These are phyloP conservation scores for Eupithecia exiguata DNA, from an alignment of 2,888 invertebrate species.

Conservation along the genomic window DNA sequence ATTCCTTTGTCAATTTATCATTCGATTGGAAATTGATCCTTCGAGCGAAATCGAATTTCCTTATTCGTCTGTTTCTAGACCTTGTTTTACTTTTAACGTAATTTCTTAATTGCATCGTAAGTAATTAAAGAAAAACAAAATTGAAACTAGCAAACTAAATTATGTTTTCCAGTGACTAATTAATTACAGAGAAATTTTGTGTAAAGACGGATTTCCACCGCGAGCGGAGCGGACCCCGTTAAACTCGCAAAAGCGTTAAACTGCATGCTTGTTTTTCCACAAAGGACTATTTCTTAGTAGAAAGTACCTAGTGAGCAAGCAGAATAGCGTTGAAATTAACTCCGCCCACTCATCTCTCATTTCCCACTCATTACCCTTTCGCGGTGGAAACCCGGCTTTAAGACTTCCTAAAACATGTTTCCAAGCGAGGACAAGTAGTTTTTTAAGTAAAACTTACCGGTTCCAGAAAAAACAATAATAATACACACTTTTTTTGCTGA, in stretches of 20 bases:
- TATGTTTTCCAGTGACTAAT: not conserved
- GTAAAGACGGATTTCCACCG: too few relatives aligned
- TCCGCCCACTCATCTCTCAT: too few relatives aligned
- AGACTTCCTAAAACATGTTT: not conserved
- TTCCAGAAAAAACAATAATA: conserved; percentile 47
- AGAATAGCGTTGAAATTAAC: too few relatives aligned
- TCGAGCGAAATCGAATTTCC: conserved; percentile 30
- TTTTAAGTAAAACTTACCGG: conserved; percentile 26
- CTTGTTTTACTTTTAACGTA: not conserved
- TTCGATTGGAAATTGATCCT: conserved; percentile 41
- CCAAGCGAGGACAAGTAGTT: not conserved
- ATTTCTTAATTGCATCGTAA: not conserved
- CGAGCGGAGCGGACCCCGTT: too few relatives aligned
- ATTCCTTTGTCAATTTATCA: conserved; percentile 40
- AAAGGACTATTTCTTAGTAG: too few relatives aligned
- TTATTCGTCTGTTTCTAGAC: conserved; percentile 21
- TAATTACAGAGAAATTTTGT: not conserved
- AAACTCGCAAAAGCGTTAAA: too few relatives aligned
- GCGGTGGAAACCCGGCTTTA: too few relatives aligned
- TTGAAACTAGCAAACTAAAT: not conserved
- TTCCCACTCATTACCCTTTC: too few relatives aligned
- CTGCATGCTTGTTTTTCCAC: too few relatives aligned
- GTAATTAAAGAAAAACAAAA: not conserved
- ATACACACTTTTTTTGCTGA: conserved; percentile 49
- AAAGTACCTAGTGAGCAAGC: too few relatives aligned